Base-by-base conservation (phyloP, 1,140 invertebrate genomes). In the Lordiphosa mommai region DNA sequence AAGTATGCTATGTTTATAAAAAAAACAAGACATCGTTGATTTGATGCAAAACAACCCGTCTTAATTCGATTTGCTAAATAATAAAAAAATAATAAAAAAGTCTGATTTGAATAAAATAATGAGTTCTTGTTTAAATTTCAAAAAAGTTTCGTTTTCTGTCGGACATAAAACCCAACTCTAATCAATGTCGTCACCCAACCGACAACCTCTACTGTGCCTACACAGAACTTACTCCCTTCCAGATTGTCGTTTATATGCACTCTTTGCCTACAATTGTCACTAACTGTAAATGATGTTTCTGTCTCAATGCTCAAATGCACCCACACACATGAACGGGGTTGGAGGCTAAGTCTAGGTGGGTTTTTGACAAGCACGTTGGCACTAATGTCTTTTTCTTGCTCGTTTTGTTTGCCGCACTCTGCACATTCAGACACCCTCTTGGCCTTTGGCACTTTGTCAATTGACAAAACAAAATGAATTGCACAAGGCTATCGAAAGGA, bases 311-410 rank as follows among this genome's bases (percentile, higher is more conserved):
- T 71, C 69, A 64, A 69, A 61, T 46, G 40, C 63, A 51, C 32
- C 43, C 33, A 46, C 68, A 34, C 10, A 40, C 14, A 37, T 16
- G 8, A 33, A 12, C 14, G 27, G 16, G 7, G 44, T 12, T 8
- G 13, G 9, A 32, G 33, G 46, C 30, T 51, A 50, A 14, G n/a
- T 4, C 17, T 6, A 7, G 23, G 3, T 41, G 5, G n/a, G 17
- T 41, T 17, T 43, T 27, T 27, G 51, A 47, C 29, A 43, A 1
- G 4, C 5, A 27, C 53, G 34, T 53, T 44, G 68, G 20, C 58
- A 67, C 69, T 77, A 77, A 77, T 77, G 73, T 69, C 64, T 55
- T 80, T 79, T 79, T 79, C 73, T 73, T 77, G 73, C 73, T 79
- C 59, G 47, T 58, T 57, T 66, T 61, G 51, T 72, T 69, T 60